phyloP scores from a whole-genome alignment of 1,140 invertebrate genomes.

The Diachasma alloeum region DNA sequence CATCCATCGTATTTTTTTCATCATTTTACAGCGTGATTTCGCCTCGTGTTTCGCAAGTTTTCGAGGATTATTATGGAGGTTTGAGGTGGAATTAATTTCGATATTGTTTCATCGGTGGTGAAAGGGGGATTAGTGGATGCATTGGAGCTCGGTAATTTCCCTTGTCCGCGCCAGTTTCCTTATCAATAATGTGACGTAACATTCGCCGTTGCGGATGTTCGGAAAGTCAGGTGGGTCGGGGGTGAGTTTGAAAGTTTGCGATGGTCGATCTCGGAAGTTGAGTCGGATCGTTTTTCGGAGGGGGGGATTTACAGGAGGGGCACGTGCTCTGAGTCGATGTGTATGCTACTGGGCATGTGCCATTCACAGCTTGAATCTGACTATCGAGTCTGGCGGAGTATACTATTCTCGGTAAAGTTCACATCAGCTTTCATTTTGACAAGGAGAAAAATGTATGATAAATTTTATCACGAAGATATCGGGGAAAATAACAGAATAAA shows the following conservation, averaged over 20 bases:
- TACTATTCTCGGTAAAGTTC: too few species aligned
- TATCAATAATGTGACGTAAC: slow-evolving; percentile 7
- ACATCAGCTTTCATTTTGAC: too few species aligned
- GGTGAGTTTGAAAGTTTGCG: background rate
- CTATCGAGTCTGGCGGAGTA: too few species aligned
- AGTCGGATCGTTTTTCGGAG: background rate
- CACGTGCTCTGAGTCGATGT: background rate
- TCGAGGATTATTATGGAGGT: background rate
- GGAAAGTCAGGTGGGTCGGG: background rate
- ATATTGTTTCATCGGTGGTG: background rate
- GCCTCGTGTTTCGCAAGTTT: background rate
- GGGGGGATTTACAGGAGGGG: background rate
- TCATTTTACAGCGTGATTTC: background rate
- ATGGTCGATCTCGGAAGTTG: background rate
- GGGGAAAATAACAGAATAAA: too few species aligned
- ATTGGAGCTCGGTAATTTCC: background rate
- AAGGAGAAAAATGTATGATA: too few species aligned
- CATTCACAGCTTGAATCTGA: background rate
- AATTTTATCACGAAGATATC: too few species aligned
- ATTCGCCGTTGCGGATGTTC: background rate
- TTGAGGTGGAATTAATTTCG: background rate
- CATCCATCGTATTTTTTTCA: background rate
- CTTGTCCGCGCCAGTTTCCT: slow-evolving; percentile 3
- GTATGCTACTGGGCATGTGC: background rate
- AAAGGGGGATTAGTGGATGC: background rate